These are phyloP conservation scores for Penaeus vannamei DNA, from an alignment of 1,140 invertebrate genomes.

Conservation along the genomic window DNA sequence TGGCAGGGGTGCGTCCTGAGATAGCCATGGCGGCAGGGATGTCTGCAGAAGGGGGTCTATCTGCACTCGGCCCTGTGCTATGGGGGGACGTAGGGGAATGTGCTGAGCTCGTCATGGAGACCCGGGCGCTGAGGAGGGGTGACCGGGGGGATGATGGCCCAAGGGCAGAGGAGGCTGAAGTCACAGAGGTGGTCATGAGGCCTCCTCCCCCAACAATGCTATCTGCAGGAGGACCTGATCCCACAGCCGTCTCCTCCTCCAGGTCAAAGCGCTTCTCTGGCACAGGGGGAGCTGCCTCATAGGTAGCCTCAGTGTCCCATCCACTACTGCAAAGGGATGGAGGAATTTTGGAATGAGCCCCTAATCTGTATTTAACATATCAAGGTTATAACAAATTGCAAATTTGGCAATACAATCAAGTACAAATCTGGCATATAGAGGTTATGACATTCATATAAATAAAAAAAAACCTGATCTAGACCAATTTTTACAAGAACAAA, in stretches of 20 bases:
- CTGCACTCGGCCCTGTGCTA: constrained; percentile 18
- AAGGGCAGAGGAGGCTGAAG: constrained; percentile 52
- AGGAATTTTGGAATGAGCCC: constrained; percentile 1
- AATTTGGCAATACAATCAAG: no score
- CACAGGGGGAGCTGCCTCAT: constrained; percentile 63
- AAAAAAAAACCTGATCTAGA: no score
- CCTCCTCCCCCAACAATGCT: constrained; percentile 54
- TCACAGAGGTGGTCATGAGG: constrained; percentile 47
- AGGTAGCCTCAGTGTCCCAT: constrained; percentile 45
- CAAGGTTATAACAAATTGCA: neutral
- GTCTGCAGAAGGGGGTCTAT: constrained; percentile 69
- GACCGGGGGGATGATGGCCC: constrained; percentile 57
- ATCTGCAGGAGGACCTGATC: constrained; percentile 69
- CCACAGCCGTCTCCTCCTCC: constrained; percentile 41
- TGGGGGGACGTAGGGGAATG: constrained; percentile 35
- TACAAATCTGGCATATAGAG: no score
- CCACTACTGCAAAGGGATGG: constrained; percentile 26
- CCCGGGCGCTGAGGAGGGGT: constrained; percentile 42
- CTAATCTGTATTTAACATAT: neutral
- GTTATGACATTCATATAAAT: no score
- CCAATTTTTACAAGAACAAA: no score
- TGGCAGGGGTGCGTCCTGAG: constrained; percentile 85
- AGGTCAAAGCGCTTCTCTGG: constrained; percentile 64
- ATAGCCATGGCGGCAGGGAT: constrained; percentile 87
- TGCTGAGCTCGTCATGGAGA: constrained; percentile 3